Evolutionary conservation across 2,888 invertebrate species (phyloP).

Genomic region (Pristionchus entomophagus): DNA sequence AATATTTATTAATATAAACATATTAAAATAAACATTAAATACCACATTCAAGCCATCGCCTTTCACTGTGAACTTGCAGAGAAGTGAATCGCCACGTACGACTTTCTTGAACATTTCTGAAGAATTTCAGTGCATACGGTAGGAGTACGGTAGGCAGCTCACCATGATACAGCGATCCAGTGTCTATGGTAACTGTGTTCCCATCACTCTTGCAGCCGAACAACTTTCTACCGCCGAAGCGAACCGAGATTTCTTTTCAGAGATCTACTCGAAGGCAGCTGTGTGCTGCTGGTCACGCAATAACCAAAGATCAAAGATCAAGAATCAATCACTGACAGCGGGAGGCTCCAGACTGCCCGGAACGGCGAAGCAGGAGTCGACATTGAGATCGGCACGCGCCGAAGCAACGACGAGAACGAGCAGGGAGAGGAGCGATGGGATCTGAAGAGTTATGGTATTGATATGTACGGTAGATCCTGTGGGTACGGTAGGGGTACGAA

Average conservation of each 20-base stretch:
- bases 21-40: neutral
- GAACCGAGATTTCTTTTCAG: neutral
- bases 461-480: neutral
- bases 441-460: neutral
- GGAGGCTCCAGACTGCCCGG: neutral
- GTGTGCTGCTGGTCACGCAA: neutral
- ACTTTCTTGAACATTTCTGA: neutral
- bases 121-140: neutral
- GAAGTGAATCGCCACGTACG: neutral
- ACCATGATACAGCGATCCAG: neutral
- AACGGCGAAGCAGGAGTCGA: neutral
- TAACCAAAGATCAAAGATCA: neutral
- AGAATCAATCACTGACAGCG: neutral
- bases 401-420: neutral
- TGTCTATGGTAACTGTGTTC: neutral
- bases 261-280: neutral
- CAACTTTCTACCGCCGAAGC: neutral
- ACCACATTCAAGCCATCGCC: too few relatives aligned
- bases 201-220: neutral
- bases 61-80: neutral
- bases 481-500: neutral
- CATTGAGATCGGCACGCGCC: neutral
- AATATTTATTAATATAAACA: too few relatives aligned
- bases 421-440: neutral
- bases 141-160: neutral